Conservation (phyloP, 2,797 vertebrate species). For the Enteromius afrohamiltoni region DNA sequence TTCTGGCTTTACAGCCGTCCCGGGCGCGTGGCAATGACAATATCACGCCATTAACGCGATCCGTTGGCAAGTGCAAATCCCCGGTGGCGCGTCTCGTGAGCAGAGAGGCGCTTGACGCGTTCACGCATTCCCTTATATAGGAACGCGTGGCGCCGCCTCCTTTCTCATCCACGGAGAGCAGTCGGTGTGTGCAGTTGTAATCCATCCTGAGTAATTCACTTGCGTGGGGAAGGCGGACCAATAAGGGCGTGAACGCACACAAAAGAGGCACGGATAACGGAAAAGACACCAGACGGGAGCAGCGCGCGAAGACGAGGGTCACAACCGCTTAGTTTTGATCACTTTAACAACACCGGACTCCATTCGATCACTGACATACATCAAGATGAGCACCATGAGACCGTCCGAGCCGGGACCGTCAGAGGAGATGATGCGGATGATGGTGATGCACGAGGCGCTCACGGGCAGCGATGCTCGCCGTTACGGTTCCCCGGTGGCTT, state of each 20-base stretch:
- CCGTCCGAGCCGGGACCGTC: slow-evolving; percentile 74
- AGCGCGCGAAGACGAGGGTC: background rate
- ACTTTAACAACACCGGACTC: slow-evolving; percentile 5
- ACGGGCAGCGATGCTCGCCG: slow-evolving; percentile 71
- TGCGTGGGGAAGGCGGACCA: slow-evolving; percentile 70
- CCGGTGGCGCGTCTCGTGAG: slow-evolving; percentile 49
- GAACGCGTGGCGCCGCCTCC: slow-evolving; percentile 70
- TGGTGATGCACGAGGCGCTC: slow-evolving; percentile 64
- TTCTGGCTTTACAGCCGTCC: slow-evolving; percentile 57
- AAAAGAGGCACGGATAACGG: slow-evolving; percentile 27
- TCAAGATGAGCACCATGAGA: slow-evolving; percentile 74
- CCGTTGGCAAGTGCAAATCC: slow-evolving; percentile 21
- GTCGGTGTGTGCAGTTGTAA: slow-evolving; percentile 64
- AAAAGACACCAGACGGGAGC: slow-evolving; percentile 17
- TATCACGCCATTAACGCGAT: slow-evolving; percentile 30
- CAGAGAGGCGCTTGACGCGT: slow-evolving; percentile 74
- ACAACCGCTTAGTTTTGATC: background rate
- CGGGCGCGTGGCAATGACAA: slow-evolving; percentile 48
- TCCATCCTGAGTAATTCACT: slow-evolving; percentile 71
- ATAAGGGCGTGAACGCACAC: slow-evolving; percentile 41
- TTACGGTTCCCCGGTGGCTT: slow-evolving; percentile 67
- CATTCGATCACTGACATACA: slow-evolving; percentile 22
- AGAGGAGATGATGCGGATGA: slow-evolving; percentile 60
- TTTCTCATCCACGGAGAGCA: slow-evolving; percentile 68
- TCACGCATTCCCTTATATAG: slow-evolving; percentile 71